phyloP scores from a whole-genome alignment of 2,888 invertebrate species.

The Nysson spinosus region DNA sequence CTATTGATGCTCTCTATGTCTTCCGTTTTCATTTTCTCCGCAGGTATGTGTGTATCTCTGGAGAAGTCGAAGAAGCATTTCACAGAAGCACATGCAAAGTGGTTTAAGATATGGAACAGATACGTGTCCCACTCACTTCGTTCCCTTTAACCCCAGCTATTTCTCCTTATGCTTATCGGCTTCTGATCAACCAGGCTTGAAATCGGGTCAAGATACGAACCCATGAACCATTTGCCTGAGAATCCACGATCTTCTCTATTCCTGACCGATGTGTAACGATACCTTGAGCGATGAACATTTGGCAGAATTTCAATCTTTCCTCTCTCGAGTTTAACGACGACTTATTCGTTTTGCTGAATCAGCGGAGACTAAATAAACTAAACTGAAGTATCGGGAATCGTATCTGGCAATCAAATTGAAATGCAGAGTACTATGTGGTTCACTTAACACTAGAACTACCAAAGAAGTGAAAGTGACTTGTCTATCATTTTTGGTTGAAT shows the following conservation, averaged over 20 bases:
- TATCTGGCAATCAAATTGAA: neutral
- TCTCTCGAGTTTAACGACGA: neutral
- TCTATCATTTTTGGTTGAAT: too few relatives aligned
- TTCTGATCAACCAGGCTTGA: conserved; percentile 50
- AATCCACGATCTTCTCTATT: conserved; percentile 10
- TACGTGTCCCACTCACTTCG: neutral
- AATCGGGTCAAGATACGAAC: conserved; percentile 38
- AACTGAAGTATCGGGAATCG: too few relatives aligned
- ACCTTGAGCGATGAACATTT: conserved; percentile 32
- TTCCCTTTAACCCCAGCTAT: neutral
- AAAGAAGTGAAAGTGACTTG: too few relatives aligned
- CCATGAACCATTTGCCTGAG: conserved; percentile 29
- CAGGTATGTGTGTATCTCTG: conserved; percentile 13
- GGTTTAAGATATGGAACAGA: conserved; percentile 35
- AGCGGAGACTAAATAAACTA: conserved; percentile 4
- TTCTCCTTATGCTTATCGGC: conserved; percentile 21
- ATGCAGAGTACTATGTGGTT: neutral
- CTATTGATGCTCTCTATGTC: conserved; percentile 23
- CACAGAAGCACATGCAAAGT: conserved; percentile 25
- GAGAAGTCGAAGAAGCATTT: conserved; percentile 3
- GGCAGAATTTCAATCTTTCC: conserved; percentile 32
- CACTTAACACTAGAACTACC: too few relatives aligned
- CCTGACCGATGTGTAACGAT: conserved; percentile 23
- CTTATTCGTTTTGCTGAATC: conserved; percentile 21
- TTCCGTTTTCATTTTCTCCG: conserved; percentile 30